Conservation (phyloP, 2,113 vertebrate genomes). For the Brachirus orientalis region DNA sequence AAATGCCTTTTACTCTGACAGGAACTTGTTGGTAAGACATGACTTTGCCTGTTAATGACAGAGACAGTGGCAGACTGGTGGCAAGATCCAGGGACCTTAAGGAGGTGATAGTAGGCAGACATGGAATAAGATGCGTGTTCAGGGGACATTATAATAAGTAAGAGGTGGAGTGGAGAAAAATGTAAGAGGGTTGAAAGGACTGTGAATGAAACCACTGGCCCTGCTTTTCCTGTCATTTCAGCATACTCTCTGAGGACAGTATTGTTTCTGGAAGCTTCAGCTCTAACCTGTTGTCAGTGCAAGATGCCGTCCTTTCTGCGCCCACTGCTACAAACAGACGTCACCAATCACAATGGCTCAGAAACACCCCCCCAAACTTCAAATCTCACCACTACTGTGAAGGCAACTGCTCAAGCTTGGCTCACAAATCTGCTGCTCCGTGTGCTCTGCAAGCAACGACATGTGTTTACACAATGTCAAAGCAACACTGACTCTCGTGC, state of each 20-base stretch:
- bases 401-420: conserved; percentile 75
- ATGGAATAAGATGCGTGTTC: conserved; percentile 35
- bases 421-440: conserved; percentile 77
- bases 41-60: conserved; percentile 28
- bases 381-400: conserved; percentile 78
- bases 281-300: conserved; percentile 47
- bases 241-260: conserved; percentile 41
- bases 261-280: conserved; percentile 52
- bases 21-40: conserved; percentile 4
- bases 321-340: conserved; percentile 68
- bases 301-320: conserved; percentile 67
- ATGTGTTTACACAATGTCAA: conserved; percentile 65
- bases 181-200: conserved; percentile 51
- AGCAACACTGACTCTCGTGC: conserved; percentile 29
- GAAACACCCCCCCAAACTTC: conserved; percentile 64
- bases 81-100: conserved; percentile 30
- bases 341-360: conserved; percentile 75
- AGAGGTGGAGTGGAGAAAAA: conserved; percentile 46
- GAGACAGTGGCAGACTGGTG: conserved; percentile 1
- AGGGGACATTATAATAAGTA: conserved; percentile 64
- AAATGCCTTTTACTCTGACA: no score
- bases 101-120: conserved; percentile 38
- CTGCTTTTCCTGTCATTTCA: conserved; percentile 62
- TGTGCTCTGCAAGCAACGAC: conserved; percentile 70
- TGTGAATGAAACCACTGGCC: conserved; percentile 67